Percentiles rank a stretch among this genome's conserved stretches.
These are phyloP conservation scores for Thunnus maccoyii DNA, from an alignment of 2,113 vertebrate genomes.

Conservation along the genomic window DNA sequence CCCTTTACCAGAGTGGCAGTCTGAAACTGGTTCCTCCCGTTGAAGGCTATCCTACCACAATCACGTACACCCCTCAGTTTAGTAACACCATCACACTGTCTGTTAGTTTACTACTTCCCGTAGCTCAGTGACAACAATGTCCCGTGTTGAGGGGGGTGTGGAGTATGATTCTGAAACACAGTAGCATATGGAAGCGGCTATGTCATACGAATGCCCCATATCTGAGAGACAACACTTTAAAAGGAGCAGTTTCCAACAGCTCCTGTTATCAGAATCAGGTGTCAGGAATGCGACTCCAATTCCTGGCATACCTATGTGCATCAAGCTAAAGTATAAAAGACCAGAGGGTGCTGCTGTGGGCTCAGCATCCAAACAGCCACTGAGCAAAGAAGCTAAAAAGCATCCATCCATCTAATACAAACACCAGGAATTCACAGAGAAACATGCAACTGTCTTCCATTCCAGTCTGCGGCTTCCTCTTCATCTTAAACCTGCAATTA, in stretches of 20 bases:
- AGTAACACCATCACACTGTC: conserved; percentile 46
- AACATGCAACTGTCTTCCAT: conserved; percentile 65
- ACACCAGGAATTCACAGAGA: conserved; percentile 30
- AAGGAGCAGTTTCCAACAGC: conserved; percentile 84
- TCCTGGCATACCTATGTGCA: conserved; percentile 78
- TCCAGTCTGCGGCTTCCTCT: conserved; percentile 65
- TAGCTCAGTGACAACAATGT: conserved; percentile 55
- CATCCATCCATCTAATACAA: conserved; percentile 18
- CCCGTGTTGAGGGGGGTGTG: conserved; percentile 17
- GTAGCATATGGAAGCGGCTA: conserved; percentile 51
- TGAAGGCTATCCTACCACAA: conserved; percentile 13
- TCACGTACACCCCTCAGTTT: conserved; percentile 47
- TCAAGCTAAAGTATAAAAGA: conserved; percentile 82
- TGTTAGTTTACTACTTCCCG: conserved; percentile 59
- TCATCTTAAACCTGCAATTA: conserved; percentile 78
- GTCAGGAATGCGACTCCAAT: conserved; percentile 82
- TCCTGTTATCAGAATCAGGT: conserved; percentile 83
- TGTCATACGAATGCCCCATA: conserved; percentile 74
- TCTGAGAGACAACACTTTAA: conserved; percentile 80
- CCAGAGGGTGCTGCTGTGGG: conserved; percentile 13
- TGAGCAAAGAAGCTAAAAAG: conserved; percentile 23
- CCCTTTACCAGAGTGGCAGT: background rate
- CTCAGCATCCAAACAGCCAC: conserved; percentile 57
- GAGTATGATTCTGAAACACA: conserved; percentile 58
- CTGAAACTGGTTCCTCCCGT: conserved; percentile 2